Conservation (phyloP, 2,888 invertebrate species). For the Brenthis daphne region DNA sequence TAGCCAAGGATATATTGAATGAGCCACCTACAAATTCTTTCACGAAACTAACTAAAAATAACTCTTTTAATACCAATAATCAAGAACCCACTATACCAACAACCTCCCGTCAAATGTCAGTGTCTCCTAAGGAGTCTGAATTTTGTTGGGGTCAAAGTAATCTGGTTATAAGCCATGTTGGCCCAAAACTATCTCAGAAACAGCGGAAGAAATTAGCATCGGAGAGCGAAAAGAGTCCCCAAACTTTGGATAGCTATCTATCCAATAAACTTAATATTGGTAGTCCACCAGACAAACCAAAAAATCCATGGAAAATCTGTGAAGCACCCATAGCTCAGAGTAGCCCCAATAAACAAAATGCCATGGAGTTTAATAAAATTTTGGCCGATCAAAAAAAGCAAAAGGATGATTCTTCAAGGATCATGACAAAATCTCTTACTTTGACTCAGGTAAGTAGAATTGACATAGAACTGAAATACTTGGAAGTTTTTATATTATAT, state of each 20-base stretch:
- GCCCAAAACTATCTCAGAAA: constrained; percentile 84
- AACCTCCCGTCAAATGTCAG: constrained; percentile 56
- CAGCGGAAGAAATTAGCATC: constrained; percentile 83
- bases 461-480: not conserved
- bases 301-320: constrained; percentile 74
- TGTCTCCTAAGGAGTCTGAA: constrained; percentile 62
- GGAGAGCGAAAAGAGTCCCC: constrained; percentile 56
- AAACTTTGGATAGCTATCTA: constrained; percentile 59
- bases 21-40: constrained; percentile 65
- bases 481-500: too few species aligned
- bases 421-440: constrained; percentile 87
- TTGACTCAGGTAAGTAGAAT: constrained; percentile 86
- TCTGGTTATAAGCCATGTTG: constrained; percentile 67
- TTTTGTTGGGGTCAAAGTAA: constrained; percentile 61
- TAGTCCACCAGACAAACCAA: constrained; percentile 71
- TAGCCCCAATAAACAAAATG: constrained; percentile 65
- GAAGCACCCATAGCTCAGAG: constrained; percentile 59
- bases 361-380: constrained; percentile 79
- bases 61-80: constrained; percentile 53
- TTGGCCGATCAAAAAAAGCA: constrained; percentile 88
- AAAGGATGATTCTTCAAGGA: constrained; percentile 86
- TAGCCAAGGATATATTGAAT: constrained; percentile 67
- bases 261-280: constrained; percentile 53
- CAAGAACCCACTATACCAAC: constrained; percentile 45
- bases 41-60: constrained; percentile 65